Evolutionary conservation across 2,797 vertebrate genomes (phyloP).

Genomic region (Fundulus diaphanus): DNA sequence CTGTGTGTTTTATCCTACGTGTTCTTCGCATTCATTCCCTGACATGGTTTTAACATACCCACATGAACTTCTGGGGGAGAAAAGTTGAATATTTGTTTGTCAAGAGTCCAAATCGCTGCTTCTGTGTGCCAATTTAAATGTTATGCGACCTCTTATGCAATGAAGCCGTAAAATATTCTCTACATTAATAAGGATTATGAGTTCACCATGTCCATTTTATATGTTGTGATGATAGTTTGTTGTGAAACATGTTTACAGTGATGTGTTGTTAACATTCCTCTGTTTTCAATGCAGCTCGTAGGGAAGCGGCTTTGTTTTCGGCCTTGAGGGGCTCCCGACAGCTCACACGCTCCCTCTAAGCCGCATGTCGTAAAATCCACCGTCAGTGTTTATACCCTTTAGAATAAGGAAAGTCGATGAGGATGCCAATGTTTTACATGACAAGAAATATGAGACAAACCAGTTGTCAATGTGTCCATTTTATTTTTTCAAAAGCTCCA

Average conservation of each 20-base stretch:
- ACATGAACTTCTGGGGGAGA: conserved; percentile 7
- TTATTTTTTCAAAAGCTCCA: not conserved
- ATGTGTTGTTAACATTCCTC: conserved; percentile 22
- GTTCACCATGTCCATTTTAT: conserved; percentile 13
- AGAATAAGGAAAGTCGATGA: conserved; percentile 9
- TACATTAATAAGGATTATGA: conserved; percentile 8
- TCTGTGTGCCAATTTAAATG: conserved; percentile 56
- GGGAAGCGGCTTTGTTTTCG: not conserved
- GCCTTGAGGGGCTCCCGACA: conserved; percentile 6
- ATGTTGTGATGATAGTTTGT: conserved; percentile 34
- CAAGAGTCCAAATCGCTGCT: conserved; percentile 28
- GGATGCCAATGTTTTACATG: conserved; percentile 7
- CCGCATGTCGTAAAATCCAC: conserved; percentile 7
- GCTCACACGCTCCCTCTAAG: conserved; percentile 15
- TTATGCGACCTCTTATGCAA: conserved; percentile 31
- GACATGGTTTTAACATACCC: conserved; percentile 11
- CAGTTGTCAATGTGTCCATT: not conserved
- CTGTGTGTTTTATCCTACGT: conserved; percentile 21
- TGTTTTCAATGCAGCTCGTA: conserved; percentile 32
- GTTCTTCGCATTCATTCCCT: conserved; percentile 23
- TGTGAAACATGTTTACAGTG: conserved; percentile 22
- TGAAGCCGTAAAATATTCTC: conserved; percentile 17
- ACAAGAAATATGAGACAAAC: not conserved
- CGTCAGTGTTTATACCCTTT: conserved; percentile 15
- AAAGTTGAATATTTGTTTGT: conserved; percentile 17